Percentiles rank a stretch among this genome's conserved stretches.
These are phyloP conservation scores for Zonitis immaculata DNA, from an alignment of 2,888 invertebrate genomes.

Conservation along the genomic window DNA sequence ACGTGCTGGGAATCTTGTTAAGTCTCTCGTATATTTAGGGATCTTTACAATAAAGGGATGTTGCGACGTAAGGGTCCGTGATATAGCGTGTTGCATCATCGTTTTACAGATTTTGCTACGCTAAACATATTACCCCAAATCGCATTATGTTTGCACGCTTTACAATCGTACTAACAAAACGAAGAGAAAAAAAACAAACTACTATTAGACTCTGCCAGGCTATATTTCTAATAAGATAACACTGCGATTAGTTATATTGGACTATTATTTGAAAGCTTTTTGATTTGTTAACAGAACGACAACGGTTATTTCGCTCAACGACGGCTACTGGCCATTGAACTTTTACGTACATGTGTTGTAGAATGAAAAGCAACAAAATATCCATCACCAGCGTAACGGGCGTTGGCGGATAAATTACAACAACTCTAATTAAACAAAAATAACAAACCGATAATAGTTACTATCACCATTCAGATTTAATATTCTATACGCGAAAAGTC, in stretches of 20 bases:
- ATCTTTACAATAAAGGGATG: too few relatives aligned
- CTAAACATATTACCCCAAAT: neutral
- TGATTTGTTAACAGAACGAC: neutral
- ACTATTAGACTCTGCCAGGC: too few relatives aligned
- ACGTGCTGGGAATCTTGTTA: neutral
- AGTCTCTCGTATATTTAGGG: neutral
- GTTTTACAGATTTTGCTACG: neutral
- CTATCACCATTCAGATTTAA: neutral
- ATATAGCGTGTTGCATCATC: neutral
- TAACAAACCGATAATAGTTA: neutral
- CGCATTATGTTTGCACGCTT: neutral
- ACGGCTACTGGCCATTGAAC: neutral
- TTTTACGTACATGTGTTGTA: neutral
- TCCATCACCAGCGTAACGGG: neutral
- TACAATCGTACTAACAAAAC: too few relatives aligned
- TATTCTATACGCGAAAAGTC: neutral
- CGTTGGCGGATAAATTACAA: neutral
- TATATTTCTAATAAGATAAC: too few relatives aligned
- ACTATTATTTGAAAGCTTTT: neutral
- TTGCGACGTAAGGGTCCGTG: too few relatives aligned
- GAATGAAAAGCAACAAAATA: neutral
- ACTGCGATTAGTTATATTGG: too few relatives aligned
- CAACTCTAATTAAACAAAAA: neutral
- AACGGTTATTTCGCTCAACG: too few relatives aligned
- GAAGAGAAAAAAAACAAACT: too few relatives aligned